These are phyloP conservation scores for Drosophila neutralis DNA, from an alignment of 2,888 invertebrate species.

Conservation along the genomic window DNA sequence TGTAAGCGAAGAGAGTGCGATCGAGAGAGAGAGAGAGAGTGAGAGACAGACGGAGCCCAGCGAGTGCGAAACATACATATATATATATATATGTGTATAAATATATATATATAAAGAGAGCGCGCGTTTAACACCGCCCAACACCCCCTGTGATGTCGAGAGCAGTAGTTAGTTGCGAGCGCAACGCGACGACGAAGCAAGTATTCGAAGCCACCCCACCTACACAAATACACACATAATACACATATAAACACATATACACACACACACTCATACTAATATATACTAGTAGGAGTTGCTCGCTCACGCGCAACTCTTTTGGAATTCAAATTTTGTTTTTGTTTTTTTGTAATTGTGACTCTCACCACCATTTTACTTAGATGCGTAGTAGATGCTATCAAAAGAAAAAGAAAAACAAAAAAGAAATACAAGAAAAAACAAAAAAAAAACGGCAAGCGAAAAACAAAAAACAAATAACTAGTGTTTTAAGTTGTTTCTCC, in stretches of 20 bases:
- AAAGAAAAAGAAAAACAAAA: conserved; percentile 36
- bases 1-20: conserved; percentile 45
- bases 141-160: conserved; percentile 76
- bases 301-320: conserved; percentile 38
- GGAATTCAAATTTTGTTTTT: conserved; percentile 31
- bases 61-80: conserved; percentile 41
- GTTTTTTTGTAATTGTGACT: conserved; percentile 75
- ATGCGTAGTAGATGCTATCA: conserved; percentile 76
- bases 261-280: conserved; percentile 63
- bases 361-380: conserved; percentile 81
- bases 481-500: conserved; percentile 77
- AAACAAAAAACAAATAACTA: conserved; percentile 61
- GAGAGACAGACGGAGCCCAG: conserved; percentile 50
- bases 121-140: conserved; percentile 66
- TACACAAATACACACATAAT: conserved; percentile 65
- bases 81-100: conserved; percentile 1
- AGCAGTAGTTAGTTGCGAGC: conserved; percentile 75
- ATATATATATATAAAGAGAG: conserved; percentile 32
- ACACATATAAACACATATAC: conserved; percentile 40
- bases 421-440: conserved; percentile 24
- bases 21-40: conserved; percentile 31
- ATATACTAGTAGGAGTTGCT: conserved; percentile 53
- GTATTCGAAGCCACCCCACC: conserved; percentile 81
- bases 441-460: conserved; percentile 13
- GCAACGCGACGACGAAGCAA: conserved; percentile 78